phyloP scores from a whole-genome alignment of 2,797 vertebrate species.

The Coendou prehensilis region DNA sequence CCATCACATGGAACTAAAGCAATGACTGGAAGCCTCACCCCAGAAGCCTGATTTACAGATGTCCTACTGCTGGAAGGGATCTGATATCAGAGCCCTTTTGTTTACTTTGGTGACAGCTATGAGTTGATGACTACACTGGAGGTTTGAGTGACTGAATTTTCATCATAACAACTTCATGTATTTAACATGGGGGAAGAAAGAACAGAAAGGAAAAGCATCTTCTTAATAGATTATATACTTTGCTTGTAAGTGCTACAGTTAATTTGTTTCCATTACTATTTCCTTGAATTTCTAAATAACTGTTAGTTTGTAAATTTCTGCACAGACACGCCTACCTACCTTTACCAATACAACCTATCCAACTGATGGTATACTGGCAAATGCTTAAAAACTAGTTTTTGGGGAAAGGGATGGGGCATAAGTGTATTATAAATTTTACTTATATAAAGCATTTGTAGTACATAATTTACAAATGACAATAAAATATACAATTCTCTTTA shows the following conservation, averaged over 20 bases:
- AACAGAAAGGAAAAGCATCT: background rate
- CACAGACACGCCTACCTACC: background rate
- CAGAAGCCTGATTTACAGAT: background rate
- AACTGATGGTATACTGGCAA: background rate
- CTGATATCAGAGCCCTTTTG: background rate
- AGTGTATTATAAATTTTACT: background rate
- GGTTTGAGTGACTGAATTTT: conserved; percentile 16
- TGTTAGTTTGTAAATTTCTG: background rate
- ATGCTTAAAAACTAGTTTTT: conserved; percentile 26
- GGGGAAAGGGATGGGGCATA: background rate
- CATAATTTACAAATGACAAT: conserved; percentile 11
- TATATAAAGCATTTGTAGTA: background rate
- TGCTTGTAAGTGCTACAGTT: background rate
- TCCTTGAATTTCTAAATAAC: background rate
- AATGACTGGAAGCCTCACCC: background rate
- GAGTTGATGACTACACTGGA: background rate
- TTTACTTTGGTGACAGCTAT: background rate
- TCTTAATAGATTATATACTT: background rate
- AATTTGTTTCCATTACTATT: background rate
- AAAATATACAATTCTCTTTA: background rate
- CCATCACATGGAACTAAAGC: background rate
- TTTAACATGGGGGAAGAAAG: background rate
- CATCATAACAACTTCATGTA: background rate
- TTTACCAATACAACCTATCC: background rate
- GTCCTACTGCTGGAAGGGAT: background rate